Base-by-base conservation (phyloP, 2,113 vertebrate species). In the Dinomys branickii region DNA sequence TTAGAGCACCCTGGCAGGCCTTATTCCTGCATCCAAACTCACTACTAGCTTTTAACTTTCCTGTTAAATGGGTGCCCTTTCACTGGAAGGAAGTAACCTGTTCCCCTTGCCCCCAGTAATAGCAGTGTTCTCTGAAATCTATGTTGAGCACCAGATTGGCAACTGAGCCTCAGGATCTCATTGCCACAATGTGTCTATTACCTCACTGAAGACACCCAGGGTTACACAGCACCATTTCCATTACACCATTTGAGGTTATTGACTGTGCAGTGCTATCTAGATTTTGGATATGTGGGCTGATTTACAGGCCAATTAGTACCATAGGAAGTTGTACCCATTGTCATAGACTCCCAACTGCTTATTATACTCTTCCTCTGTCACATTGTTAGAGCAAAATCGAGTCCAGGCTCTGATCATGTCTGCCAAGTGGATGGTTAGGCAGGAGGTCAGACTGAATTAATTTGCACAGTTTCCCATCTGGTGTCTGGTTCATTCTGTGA, bases 11-110 rank as follows among this genome's bases (percentile, higher is more conserved):
- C 67, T 81, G 69, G 22, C 69, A 86, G 38, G 17, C 9, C 83
- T 96, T 90, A 61, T 58, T 95, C n/a, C 94, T 47, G 90, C 69
- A 11, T 69, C 13, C 20, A 94, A n/a, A 59, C 95, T 96, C 80
- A 89, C 87, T 61, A 95, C 96, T 96, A 86, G 85, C 96, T 97
- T 97, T 56, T 35, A 85, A 35, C 91, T 63, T 94, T 97, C 93
- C 83, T 96, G 90, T 90, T 73, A 94, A 92, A 63, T 35, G 30
- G n/a, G 14, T 52, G 22, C 54, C 44, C 38, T 28, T 71, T 69
- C 14, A 22, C n/a, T 33, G 69, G 20, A n/a, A 83, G 78, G 38
- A 78, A 85, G 41, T 52, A 75, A 93, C 86, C 41, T 12, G 44
- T 83, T 41, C 9, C 20, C 50, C 22, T 77, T 71, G 30, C 16